phyloP scores from a whole-genome alignment of 2,113 vertebrate species.

The Carlito syrichta region DNA sequence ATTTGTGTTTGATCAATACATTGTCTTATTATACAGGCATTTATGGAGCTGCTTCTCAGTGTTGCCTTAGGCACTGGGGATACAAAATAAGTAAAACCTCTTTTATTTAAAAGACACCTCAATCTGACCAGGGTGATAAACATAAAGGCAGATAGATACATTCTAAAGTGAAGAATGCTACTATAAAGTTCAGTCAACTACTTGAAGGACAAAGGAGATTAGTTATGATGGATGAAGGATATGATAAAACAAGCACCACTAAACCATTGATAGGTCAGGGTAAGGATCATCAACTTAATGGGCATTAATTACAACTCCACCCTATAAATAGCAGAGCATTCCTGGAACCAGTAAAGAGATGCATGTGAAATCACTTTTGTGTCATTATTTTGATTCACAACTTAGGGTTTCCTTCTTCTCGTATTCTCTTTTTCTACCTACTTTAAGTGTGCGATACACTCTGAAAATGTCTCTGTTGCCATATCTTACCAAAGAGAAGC shows the following conservation, averaged over 20 bases:
- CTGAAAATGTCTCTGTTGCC: neutral
- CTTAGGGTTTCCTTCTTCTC: neutral
- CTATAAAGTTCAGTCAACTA: neutral
- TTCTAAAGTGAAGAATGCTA: neutral
- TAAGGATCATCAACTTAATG: neutral
- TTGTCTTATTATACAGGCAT: neutral
- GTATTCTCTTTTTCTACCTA: neutral
- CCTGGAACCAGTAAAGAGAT: neutral
- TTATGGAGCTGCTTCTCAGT: neutral
- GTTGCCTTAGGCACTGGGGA: neutral
- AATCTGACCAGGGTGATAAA: neutral
- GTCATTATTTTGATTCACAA: neutral
- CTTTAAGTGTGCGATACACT: neutral
- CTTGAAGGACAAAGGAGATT: neutral
- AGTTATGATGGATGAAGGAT: neutral
- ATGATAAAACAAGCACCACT: neutral
- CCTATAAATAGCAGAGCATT: neutral
- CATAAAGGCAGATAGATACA: neutral
- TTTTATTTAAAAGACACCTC: neutral
- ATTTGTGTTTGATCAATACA: neutral
- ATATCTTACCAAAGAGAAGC: neutral
- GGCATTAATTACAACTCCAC: neutral
- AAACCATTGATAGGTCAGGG: neutral
- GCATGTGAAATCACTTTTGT: neutral
- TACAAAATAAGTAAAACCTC: neutral